Evolutionary conservation across 2,797 vertebrate genomes (phyloP).

Genomic region (Lagodon rhomboides): DNA sequence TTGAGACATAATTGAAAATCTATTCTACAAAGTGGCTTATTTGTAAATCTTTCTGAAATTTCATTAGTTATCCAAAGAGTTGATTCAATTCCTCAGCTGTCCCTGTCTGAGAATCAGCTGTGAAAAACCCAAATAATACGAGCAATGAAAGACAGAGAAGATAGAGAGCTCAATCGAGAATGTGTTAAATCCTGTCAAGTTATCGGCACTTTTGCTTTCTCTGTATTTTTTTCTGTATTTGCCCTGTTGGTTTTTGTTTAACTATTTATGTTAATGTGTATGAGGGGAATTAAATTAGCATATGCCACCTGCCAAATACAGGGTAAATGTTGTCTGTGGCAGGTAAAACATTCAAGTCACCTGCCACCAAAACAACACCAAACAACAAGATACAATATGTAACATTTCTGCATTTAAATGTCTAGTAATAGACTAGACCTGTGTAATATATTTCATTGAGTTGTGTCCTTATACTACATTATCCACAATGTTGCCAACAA

Average conservation of each 20-base stretch:
- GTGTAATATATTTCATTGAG: too few relatives aligned
- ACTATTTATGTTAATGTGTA: background rate
- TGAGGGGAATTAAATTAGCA: background rate
- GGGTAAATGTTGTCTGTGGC: background rate
- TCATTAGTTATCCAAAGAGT: background rate
- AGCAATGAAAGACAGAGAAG: background rate
- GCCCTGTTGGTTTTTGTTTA: background rate
- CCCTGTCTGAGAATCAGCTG: background rate
- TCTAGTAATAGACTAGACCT: too few relatives aligned
- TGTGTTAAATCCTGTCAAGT: background rate
- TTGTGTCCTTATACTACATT: too few relatives aligned
- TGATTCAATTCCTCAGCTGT: background rate
- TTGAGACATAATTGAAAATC: slow-evolving; percentile 5
- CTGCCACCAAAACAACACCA: background rate
- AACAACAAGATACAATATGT: too few relatives aligned
- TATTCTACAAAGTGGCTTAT: background rate
- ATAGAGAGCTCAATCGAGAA: background rate
- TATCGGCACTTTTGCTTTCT: background rate
- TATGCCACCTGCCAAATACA: background rate
- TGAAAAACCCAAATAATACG: background rate
- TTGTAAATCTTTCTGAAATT: slow-evolving; percentile 7
- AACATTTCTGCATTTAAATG: too few relatives aligned
- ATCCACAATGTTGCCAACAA: too few relatives aligned
- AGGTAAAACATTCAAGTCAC: background rate
- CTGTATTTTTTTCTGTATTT: background rate